Percentiles rank a stretch among this genome's conserved stretches.
phyloP scores from a whole-genome alignment of 2,888 invertebrate genomes.

The Lepidochrysops patricia region DNA sequence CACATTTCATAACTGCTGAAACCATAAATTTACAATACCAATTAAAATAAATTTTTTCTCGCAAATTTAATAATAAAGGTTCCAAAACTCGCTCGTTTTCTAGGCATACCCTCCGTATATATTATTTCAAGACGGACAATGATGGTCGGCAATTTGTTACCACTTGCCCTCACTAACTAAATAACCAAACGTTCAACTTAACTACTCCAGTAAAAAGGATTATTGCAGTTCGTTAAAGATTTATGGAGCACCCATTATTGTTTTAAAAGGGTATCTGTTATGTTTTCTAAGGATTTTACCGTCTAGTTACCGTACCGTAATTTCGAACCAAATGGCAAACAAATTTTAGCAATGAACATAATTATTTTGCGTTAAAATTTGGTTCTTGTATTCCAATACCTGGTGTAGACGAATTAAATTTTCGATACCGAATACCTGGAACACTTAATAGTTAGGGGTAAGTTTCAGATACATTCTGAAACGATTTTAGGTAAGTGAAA shows the following conservation, averaged over 20 bases:
- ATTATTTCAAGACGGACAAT: constrained; percentile 45
- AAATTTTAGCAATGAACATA: neutral
- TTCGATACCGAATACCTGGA: neutral
- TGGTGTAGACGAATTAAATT: neutral
- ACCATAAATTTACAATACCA: too few relatives aligned
- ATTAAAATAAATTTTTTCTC: too few relatives aligned
- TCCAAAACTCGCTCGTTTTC: neutral
- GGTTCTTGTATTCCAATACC: neutral
- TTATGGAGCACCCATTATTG: neutral
- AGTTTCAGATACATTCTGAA: too few relatives aligned
- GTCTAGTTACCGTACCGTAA: neutral
- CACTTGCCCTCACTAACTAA: constrained; percentile 32
- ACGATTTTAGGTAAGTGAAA: too few relatives aligned
- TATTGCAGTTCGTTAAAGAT: neutral
- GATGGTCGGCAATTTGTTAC: constrained; percentile 44
- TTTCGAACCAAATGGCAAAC: neutral
- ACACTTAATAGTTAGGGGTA: too few relatives aligned
- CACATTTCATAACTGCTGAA: too few relatives aligned
- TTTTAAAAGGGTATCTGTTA: neutral
- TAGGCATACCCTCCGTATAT: constrained; percentile 32
- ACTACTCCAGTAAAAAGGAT: neutral
- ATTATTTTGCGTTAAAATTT: too few relatives aligned
- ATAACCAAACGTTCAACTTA: constrained; percentile 26
- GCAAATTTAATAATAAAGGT: neutral
- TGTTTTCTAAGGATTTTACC: neutral